Conservation (phyloP, 2,888 invertebrate species). For the Cancer borealis region DNA sequence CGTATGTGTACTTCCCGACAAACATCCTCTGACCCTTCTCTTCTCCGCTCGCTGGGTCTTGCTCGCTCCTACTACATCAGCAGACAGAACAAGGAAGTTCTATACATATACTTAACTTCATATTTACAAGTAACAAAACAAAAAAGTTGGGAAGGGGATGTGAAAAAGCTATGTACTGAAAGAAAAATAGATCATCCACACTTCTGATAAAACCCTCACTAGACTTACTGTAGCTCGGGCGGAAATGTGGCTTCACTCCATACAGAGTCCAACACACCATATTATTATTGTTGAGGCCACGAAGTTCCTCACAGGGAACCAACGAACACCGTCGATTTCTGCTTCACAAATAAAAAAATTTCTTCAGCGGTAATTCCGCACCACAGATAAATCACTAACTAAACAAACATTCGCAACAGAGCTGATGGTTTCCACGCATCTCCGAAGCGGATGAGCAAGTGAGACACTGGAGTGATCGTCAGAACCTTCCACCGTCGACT, state of each 20-base stretch:
- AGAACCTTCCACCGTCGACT: slow-evolving; percentile 55
- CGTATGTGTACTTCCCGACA: neutral
- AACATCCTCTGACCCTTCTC: neutral
- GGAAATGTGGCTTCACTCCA: slow-evolving; percentile 72
- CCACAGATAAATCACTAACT: neutral
- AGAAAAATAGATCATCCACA: neutral
- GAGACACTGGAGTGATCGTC: neutral
- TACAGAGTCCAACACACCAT: slow-evolving; percentile 75
- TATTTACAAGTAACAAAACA: neutral
- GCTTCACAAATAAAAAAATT: neutral
- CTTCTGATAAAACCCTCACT: too few species aligned
- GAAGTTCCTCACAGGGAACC: neutral
- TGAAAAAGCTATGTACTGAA: neutral
- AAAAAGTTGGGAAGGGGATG: neutral
- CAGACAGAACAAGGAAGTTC: neutral
- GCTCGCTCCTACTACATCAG: neutral
- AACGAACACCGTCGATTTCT: neutral
- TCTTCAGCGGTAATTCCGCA: neutral
- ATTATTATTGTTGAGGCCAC: slow-evolving; percentile 30
- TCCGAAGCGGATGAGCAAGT: neutral
- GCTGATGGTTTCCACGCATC: neutral
- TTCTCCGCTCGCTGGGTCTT: neutral
- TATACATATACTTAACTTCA: neutral
- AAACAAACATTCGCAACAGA: neutral
- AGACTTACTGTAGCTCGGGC: slow-evolving; percentile 68